Evolutionary conservation across 2,797 vertebrate species (phyloP), one percentile per base, ranked within the genome.

Genomic region (Synanceia verrucosa): DNA sequence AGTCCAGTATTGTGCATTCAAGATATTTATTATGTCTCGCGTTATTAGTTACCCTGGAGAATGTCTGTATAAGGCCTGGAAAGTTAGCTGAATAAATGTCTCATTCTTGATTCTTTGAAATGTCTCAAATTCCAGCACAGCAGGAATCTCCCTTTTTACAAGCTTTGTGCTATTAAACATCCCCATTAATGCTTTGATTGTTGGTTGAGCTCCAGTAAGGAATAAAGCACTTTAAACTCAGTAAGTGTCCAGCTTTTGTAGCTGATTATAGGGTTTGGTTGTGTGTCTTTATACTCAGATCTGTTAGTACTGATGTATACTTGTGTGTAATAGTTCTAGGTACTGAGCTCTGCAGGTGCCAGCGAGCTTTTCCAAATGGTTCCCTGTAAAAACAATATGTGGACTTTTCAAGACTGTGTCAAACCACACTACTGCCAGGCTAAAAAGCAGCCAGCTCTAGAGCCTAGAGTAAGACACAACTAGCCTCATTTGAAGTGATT

Each of bases 401-500:
- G 13, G 19, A 67, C 31, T 34, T 64, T 64, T 58, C 33, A 41
- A 26, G 63, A 39, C 65, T 28, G 12, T 52, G 12, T 52, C 44
- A 58, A 72, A 41, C 13, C 58, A 18, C 13, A 44, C 24, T 43
- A 44, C 24, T 43, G 60, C 5, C 8, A 10, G 24, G 39, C 21
- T 37, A 28, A 62, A 70, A 63, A 44, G 34, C 70, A 47, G 28
- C 57, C 23, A 3, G 31, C 55, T 69, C 57, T 63, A 78, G 29
- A 52, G 24, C 7, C 21, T 62, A 79, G 24, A 51, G 24, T 9
- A n/a, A n/a, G 29, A 39, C 28, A 28, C 28, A 4, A 60, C 33
- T 14, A 37, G 51, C 57, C 48, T 76, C 70, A 78, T 76, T 76
- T 76, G 50, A 48, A 26, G 63, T 76, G 64, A 85, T 78, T 82